A percentile compares a stretch with the other conserved stretches of the same genome.
Conservation (phyloP, 2,113 vertebrate species). For the Machaerirhynchus nigripectus region DNA sequence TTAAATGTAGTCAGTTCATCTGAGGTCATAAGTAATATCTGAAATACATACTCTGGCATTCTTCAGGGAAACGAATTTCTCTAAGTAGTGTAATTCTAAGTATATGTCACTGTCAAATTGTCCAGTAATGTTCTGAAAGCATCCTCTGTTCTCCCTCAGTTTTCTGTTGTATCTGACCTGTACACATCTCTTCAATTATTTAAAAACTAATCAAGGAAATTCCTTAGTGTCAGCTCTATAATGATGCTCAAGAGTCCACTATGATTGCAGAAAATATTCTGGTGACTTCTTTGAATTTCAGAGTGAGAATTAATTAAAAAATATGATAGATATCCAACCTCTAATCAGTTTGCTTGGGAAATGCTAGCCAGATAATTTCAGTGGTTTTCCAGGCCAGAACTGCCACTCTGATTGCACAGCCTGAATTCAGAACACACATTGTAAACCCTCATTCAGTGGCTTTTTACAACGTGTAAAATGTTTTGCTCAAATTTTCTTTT, state of each 20-base stretch:
- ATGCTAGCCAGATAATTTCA: not conserved
- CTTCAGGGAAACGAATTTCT: not conserved
- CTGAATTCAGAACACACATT: accelerated
- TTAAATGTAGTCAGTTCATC: not conserved
- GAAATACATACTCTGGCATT: not conserved
- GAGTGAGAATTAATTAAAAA: not conserved
- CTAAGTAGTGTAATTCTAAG: not conserved
- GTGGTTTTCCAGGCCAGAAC: not conserved
- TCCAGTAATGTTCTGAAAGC: not conserved
- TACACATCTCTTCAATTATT: not conserved
- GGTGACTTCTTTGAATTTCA: not conserved
- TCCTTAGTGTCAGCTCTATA: not conserved
- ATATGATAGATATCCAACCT: not conserved
- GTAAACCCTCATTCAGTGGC: not conserved
- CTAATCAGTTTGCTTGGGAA: not conserved
- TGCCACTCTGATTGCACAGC: not conserved
- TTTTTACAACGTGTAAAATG: not conserved
- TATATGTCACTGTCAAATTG: not conserved
- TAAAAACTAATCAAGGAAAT: not conserved
- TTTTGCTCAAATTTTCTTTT: not conserved
- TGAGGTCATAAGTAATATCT: not conserved
- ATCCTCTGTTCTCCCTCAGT: not conserved
- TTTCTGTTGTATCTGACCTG: not conserved
- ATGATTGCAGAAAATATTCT: not conserved
- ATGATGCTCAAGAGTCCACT: not conserved